phyloP scores from a whole-genome alignment of 35 echinoderm and acorn worm species.

The Lytechinus variegatus region DNA sequence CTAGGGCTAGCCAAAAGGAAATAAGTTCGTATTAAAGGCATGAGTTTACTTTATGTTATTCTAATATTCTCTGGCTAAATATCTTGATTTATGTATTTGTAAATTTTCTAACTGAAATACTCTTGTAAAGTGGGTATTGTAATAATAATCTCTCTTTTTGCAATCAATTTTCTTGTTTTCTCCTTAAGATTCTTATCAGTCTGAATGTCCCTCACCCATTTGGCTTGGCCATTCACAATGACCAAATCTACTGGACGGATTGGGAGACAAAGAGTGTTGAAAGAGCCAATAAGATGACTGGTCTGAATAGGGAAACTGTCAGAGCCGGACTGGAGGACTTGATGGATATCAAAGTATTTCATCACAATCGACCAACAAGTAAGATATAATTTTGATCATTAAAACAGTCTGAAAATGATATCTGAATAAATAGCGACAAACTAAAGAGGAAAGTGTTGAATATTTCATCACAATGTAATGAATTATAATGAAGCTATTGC shows the following conservation, averaged over 20 bases:
- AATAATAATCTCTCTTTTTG: not conserved
- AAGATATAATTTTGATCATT: not conserved
- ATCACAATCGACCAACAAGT: constrained; percentile 71
- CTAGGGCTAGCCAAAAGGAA: too few species aligned
- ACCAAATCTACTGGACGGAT: constrained; percentile 90
- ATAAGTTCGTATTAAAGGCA: too few species aligned
- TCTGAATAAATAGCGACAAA: too few species aligned
- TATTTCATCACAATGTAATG: too few species aligned
- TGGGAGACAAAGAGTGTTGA: constrained; percentile 77
- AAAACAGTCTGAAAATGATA: not conserved
- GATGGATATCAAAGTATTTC: constrained; percentile 89
- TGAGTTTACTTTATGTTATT: too few species aligned
- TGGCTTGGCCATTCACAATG: constrained; percentile 71
- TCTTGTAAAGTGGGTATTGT: too few species aligned
- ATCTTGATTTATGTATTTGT: too few species aligned
- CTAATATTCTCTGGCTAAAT: too few species aligned
- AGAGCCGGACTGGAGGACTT: constrained; percentile 75
- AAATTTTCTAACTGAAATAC: too few species aligned
- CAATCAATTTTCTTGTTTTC: constrained; percentile 33
- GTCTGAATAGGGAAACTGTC: constrained; percentile 51
- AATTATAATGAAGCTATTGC: too few species aligned
- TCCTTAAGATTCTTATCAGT: constrained; percentile 55
- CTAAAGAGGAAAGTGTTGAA: too few species aligned
- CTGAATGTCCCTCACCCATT: constrained; percentile 75
- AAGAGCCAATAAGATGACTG: constrained; percentile 75